These are phyloP conservation scores for Salmo trutta DNA, from an alignment of 2,797 vertebrate genomes.

Conservation along the genomic window DNA sequence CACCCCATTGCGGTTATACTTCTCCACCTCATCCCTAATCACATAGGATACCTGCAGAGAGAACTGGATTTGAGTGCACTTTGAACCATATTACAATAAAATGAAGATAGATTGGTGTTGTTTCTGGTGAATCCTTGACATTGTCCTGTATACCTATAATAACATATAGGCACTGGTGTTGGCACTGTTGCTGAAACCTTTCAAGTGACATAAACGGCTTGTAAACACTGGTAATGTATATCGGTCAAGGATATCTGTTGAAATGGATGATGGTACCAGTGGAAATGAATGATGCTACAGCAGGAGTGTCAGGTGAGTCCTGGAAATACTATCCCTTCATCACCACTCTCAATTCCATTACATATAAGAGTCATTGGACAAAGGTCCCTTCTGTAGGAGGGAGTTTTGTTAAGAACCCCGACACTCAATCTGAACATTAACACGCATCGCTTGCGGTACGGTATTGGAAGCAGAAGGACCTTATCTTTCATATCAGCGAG, in stretches of 20 bases:
- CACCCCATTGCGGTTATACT: conserved; percentile 87
- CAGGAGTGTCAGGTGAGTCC: background rate
- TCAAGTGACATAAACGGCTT: background rate
- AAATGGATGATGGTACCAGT: background rate
- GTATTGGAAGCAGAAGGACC: too few relatives aligned
- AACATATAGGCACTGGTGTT: background rate
- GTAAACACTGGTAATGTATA: background rate
- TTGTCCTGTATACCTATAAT: background rate
- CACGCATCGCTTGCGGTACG: too few relatives aligned
- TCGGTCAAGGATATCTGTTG: background rate
- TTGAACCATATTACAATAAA: background rate
- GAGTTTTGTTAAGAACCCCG: too few relatives aligned
- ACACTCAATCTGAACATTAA: too few relatives aligned
- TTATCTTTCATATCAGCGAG: too few relatives aligned
- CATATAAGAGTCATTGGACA: too few relatives aligned
- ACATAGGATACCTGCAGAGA: conserved; percentile 85
- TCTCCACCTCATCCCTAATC: conserved; percentile 89
- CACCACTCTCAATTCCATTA: too few relatives aligned
- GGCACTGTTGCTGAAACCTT: background rate
- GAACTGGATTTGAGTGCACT: background rate
- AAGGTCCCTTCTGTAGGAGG: too few relatives aligned
- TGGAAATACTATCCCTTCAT: background rate
- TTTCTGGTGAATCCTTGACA: background rate
- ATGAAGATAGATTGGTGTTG: background rate
- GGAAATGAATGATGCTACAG: background rate